Evolutionary conservation across 2,113 vertebrate species (phyloP).

Genomic region (Tamias sibiricus): DNA sequence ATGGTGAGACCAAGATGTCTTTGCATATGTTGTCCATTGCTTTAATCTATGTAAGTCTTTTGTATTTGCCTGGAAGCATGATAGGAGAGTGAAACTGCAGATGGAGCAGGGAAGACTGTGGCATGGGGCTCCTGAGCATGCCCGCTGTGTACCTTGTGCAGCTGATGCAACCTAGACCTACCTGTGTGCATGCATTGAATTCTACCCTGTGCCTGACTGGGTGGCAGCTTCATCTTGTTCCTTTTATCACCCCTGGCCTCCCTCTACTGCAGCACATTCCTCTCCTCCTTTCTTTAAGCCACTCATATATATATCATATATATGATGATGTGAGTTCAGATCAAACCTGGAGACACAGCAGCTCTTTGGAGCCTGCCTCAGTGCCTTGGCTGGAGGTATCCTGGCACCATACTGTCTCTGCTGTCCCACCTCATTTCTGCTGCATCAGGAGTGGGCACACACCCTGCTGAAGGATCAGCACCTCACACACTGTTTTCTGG

Average conservation of each 20-base stretch:
- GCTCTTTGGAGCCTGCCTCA: background rate
- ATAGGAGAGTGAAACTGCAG: accelerated
- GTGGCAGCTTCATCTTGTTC: background rate
- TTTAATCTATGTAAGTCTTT: background rate
- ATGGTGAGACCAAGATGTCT: accelerated
- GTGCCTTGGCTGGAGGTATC: too few species aligned
- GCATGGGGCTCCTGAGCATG: background rate
- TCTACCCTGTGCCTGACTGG: accelerated
- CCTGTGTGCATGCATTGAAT: accelerated
- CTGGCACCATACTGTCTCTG: background rate
- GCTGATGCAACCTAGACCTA: accelerated
- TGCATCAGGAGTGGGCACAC: background rate
- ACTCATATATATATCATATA: background rate
- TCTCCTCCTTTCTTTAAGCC: background rate
- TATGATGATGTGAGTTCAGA: background rate
- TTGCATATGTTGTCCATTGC: background rate
- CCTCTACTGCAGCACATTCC: too few species aligned
- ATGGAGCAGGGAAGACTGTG: background rate
- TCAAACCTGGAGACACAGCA: background rate
- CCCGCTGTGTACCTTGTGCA: accelerated
- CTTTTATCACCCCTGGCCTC: background rate
- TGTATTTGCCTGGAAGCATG: background rate
- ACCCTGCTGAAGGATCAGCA: accelerated
- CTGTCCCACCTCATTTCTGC: too few species aligned
- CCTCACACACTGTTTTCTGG: background rate